phyloP scores from a whole-genome alignment of 2,113 vertebrate genomes.

The Otis tarda region DNA sequence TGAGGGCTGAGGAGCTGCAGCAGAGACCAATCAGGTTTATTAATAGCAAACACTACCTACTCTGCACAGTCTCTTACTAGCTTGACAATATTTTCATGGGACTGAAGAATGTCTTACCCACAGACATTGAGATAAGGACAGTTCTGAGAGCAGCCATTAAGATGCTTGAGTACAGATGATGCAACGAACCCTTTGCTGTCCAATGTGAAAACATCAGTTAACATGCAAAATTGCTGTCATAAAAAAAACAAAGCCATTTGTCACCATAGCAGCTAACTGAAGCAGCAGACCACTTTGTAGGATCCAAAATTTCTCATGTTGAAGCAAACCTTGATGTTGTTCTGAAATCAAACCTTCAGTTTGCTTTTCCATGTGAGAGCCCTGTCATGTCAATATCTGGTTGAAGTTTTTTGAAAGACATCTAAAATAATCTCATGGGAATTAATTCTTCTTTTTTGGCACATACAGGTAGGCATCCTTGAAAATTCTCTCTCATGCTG shows the following conservation, averaged over 20 bases:
- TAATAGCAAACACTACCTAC: neutral
- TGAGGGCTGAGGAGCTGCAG: neutral
- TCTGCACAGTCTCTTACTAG: neutral
- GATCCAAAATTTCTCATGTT: neutral
- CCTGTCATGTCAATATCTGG: neutral
- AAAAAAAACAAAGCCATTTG: neutral
- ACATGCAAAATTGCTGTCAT: neutral
- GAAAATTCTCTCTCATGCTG: neutral
- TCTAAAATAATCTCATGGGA: neutral
- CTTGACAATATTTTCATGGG: neutral
- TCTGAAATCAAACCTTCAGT: neutral
- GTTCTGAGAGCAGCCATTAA: neutral
- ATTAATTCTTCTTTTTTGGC: neutral
- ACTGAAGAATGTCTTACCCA: slow-evolving; percentile 36
- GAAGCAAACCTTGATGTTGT: neutral
- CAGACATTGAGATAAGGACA: neutral
- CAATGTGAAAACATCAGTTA: neutral
- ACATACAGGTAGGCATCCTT: neutral
- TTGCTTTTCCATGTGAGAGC: neutral
- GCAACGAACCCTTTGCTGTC: neutral
- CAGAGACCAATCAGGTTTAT: neutral
- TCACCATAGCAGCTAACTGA: neutral
- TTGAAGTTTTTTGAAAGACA: neutral
- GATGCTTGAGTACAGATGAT: neutral
- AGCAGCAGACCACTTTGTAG: neutral